Base-by-base conservation (phyloP, 2,797 vertebrate genomes). In the Urophycis tenuis region DNA sequence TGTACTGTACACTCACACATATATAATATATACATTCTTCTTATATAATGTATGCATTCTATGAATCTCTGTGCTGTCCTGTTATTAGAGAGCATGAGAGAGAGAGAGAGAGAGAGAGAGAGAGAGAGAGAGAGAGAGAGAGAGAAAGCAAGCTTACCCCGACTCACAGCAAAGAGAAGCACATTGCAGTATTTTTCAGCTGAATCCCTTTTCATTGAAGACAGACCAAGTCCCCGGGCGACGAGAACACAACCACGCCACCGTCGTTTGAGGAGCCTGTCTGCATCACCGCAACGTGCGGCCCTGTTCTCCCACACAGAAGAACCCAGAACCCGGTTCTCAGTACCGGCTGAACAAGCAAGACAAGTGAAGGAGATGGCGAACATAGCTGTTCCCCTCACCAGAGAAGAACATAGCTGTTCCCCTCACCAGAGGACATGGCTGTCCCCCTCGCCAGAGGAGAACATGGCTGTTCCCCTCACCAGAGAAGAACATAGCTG, bases 1-100 rank as follows among this genome's bases (percentile, higher is more conserved):
- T 69, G 33, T 41, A 75, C 22, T 0, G 9, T 30, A 35, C 22
- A 77, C 32, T 67, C 79, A 83, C 76, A 83, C 83, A 85, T 80
- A 82, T 7, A 31, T 60, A 73, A n/a, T 60, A 7, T 60, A 60
- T 60, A 25, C 45, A 53, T n/a, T 60, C 22, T 60, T n/a, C 53
- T 60, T 60, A 25, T 60, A 19, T 25, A 60, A 60, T 60, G 53
- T 60, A 60, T 60, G 53, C 53, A 25, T n/a, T 60, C 53, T 60
- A 60, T 19, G n/a, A 60, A 60, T 25, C 22, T 60, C 17, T 60
- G 22, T 10, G 22, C 53, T 25, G 25, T 60, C 53, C 39, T 41
- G 12, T 41, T 15, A n/a, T n/a, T n/a, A n/a, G n/a, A 41, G 39
- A 41, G 19, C 22, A 60, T 22, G 1, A 19, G 53, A n/a, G 53